Evolutionary conservation across 2,113 vertebrate species (phyloP).

Genomic region (Herpailurus yagouaroundi): DNA sequence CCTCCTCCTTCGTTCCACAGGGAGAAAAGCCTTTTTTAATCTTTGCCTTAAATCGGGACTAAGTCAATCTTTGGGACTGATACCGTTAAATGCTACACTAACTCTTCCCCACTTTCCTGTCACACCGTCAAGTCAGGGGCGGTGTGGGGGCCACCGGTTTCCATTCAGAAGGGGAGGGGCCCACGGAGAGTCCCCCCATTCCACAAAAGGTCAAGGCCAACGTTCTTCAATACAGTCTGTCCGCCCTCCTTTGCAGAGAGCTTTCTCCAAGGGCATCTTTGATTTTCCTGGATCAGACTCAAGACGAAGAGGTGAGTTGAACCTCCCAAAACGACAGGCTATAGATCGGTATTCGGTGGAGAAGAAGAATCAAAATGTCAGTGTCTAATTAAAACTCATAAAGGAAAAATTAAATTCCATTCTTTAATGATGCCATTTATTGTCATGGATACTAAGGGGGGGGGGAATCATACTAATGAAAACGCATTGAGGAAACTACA

Average conservation of each 20-base stretch:
- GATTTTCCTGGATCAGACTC: not conserved
- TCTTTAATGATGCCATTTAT: slow-evolving; percentile 52
- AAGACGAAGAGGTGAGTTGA: rapidly evolving
- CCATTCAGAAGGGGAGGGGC: not conserved
- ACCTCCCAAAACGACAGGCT: too few species aligned
- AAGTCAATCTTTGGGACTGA: rapidly evolving
- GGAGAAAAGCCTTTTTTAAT: not conserved
- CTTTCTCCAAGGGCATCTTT: not conserved
- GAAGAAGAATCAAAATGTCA: not conserved
- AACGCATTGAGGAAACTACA: not conserved
- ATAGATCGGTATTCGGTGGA: rapidly evolving
- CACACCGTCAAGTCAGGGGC: rapidly evolving
- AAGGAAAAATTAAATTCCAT: slow-evolving; percentile 46
- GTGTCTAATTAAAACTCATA: slow-evolving; percentile 59
- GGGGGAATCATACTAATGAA: not conserved
- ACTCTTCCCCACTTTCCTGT: rapidly evolving
- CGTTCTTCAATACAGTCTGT: not conserved
- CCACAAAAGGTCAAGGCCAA: too few species aligned
- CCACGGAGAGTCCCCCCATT: rapidly evolving
- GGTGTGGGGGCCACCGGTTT: rapidly evolving
- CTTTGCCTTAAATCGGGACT: rapidly evolving
- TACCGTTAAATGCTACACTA: rapidly evolving
- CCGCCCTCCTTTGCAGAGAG: rapidly evolving
- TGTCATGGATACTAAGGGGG: slow-evolving; percentile 41
- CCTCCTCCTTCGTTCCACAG: rapidly evolving